phyloP scores from a whole-genome alignment of 2,797 vertebrate species.

The Trachurus trachurus region DNA sequence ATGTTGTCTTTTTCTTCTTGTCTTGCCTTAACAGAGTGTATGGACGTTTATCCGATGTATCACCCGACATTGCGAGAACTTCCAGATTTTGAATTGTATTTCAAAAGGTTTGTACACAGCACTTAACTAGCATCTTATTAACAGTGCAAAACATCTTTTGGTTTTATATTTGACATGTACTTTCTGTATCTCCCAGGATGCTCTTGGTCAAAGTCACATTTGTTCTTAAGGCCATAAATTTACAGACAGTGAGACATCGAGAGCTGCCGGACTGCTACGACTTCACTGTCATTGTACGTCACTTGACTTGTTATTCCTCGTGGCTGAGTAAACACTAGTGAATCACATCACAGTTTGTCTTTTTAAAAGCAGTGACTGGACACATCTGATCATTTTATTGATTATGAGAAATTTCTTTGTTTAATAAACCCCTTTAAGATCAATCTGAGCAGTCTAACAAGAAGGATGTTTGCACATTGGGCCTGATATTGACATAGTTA shows the following conservation, averaged over 20 bases:
- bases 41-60: slow-evolving; percentile 84
- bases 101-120: slow-evolving; percentile 90
- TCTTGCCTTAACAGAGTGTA: slow-evolving; percentile 86
- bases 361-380: slow-evolving; percentile 8
- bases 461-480: not conserved
- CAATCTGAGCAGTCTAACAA: not conserved
- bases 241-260: slow-evolving; percentile 92
- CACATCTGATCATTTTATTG: slow-evolving; percentile 23
- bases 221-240: slow-evolving; percentile 93
- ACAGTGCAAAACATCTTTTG: not conserved
- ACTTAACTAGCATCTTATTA: not conserved
- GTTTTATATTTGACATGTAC: not conserved
- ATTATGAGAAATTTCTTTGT: not conserved
- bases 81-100: slow-evolving; percentile 90
- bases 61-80: slow-evolving; percentile 39
- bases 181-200: slow-evolving; percentile 83
- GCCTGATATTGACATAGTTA: not conserved
- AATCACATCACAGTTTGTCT: slow-evolving; percentile 7
- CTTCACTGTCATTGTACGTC: slow-evolving; percentile 90
- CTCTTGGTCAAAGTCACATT: slow-evolving; percentile 88
- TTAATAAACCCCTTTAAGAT: not conserved
- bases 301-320: slow-evolving; percentile 9
- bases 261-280: slow-evolving; percentile 96
- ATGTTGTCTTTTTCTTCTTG: slow-evolving; percentile 18
- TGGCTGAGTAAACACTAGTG: slow-evolving; percentile 12